phyloP scores from a whole-genome alignment of 2,888 invertebrate species.

The Epiblema foenella region DNA sequence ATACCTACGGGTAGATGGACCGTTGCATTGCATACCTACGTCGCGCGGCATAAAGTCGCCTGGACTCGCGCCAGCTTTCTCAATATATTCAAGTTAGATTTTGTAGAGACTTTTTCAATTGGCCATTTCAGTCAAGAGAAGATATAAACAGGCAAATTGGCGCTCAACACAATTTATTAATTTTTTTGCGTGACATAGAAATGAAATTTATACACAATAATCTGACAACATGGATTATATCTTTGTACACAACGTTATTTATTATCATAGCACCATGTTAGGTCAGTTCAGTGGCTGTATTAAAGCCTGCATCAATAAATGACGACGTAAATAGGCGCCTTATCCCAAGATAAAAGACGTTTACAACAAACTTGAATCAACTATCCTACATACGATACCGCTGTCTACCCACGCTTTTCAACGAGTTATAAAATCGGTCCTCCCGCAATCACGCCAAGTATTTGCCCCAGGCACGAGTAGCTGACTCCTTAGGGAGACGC shows the following conservation, averaged over 20 bases:
- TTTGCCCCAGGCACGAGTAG: constrained; percentile 36
- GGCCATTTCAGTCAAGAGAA: constrained; percentile 1
- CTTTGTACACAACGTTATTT: no score
- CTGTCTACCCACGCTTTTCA: background rate
- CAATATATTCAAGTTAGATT: background rate
- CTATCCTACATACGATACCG: background rate
- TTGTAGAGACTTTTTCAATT: background rate
- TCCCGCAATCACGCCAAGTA: constrained; percentile 1
- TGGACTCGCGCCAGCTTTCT: constrained; percentile 1
- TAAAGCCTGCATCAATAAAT: background rate
- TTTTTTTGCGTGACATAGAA: background rate
- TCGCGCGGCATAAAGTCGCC: background rate
- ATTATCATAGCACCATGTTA: background rate
- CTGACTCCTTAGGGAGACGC: constrained; percentile 10
- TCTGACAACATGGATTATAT: background rate
- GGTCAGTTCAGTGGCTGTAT: no score
- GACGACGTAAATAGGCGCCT: background rate
- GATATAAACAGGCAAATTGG: background rate
- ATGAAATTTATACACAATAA: background rate
- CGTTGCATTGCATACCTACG: background rate
- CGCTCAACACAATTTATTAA: background rate
- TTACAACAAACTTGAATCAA: constrained; percentile 16
- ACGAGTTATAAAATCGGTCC: constrained; percentile 27
- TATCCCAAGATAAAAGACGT: background rate
- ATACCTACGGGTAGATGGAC: background rate